These are phyloP conservation scores for Cecidostiba fungosa DNA, from an alignment of 2,888 invertebrate genomes.

Conservation along the genomic window DNA sequence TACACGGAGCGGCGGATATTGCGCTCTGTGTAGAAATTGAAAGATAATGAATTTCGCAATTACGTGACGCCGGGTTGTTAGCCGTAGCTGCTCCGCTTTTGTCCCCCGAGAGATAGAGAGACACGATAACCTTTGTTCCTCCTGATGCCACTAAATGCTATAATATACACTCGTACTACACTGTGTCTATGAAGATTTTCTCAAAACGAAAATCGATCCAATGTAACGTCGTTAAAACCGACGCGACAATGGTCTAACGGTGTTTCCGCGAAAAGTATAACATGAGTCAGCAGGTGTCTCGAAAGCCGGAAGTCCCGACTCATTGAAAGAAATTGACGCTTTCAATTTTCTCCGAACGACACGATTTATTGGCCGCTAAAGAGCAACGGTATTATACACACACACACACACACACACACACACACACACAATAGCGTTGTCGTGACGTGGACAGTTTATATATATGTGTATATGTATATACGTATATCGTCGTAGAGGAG, in stretches of 20 bases:
- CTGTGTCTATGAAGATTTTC: neutral
- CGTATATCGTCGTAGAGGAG: neutral
- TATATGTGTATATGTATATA: neutral
- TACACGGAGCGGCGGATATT: neutral
- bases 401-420: too few relatives aligned
- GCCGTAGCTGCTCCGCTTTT: constrained; percentile 6
- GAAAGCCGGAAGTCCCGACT: neutral
- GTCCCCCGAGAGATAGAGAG: neutral
- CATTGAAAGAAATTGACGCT: neutral
- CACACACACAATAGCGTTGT: too few relatives aligned
- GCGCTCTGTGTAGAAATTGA: neutral
- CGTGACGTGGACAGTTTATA: too few relatives aligned
- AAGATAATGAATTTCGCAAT: constrained; percentile 12
- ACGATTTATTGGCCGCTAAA: neutral
- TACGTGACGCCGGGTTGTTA: neutral
- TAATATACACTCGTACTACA: neutral
- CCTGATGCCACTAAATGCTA: neutral
- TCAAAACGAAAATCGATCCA: neutral
- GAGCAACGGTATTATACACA: neutral
- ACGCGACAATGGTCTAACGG: too few relatives aligned
- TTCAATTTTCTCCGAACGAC: constrained; percentile 21
- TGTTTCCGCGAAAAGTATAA: too few relatives aligned
- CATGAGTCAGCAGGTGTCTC: too few relatives aligned
- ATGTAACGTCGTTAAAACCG: neutral
- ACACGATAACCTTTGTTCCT: constrained; percentile 8